phyloP scores from a whole-genome alignment of 2,113 vertebrate genomes.

The Prietella phreatophila region DNA sequence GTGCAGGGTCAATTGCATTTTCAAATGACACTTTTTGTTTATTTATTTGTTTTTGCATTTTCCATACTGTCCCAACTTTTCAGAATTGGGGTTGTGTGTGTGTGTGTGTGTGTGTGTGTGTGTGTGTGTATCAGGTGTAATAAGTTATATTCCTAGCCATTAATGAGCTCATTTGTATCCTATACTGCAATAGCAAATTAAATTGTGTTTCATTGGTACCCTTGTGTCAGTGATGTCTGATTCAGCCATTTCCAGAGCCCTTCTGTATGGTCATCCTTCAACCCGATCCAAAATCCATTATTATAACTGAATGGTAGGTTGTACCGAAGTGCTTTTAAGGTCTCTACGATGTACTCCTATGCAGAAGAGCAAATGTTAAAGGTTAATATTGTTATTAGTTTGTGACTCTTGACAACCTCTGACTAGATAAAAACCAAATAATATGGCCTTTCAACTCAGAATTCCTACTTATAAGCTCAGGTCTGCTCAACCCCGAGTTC shows the following conservation, averaged over 20 bases:
- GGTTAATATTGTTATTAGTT: not conserved
- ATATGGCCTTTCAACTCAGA: not conserved
- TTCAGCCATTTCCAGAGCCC: constrained; percentile 69
- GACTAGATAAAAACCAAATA: not conserved
- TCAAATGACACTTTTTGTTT: no score
- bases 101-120: no score
- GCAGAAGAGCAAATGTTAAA: not conserved
- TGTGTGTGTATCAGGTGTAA: not conserved
- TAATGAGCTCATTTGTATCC: not conserved
- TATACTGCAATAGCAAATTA: not conserved
- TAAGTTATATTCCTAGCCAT: not conserved
- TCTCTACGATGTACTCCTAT: constrained; percentile 55
- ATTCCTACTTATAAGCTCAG: not conserved
- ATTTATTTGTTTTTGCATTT: no score
- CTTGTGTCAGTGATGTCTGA: constrained; percentile 50
- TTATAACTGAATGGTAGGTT: rapidly evolving
- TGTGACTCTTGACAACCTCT: not conserved
- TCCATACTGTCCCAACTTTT: no score
- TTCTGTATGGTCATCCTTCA: constrained; percentile 63
- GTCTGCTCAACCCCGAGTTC: not conserved
- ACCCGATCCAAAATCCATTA: constrained; percentile 68
- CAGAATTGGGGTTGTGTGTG: no score
- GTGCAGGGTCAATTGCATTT: no score
- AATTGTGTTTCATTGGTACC: constrained; percentile 12
- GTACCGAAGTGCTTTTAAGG: constrained; percentile 50